Evolutionary conservation across 2,113 vertebrate genomes (phyloP).

Genomic region (Anser brachyrhynchus): DNA sequence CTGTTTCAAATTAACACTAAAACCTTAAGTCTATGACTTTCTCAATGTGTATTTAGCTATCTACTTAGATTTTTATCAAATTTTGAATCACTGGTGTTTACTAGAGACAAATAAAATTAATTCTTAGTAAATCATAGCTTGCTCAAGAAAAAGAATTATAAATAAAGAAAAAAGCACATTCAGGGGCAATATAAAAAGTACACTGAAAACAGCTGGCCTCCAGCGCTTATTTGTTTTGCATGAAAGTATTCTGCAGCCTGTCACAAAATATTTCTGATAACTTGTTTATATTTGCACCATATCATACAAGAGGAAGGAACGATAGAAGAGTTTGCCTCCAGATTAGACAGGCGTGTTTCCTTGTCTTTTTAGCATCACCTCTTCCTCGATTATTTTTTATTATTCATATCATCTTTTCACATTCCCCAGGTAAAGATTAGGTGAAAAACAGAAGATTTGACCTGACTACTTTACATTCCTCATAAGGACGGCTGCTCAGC

Average conservation of each 20-base stretch:
- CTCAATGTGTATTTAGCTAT: background rate
- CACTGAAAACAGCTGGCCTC: background rate
- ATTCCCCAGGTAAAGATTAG: background rate
- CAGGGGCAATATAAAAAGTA: background rate
- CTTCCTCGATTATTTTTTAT: background rate
- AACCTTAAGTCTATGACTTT: background rate
- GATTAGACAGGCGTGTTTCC: background rate
- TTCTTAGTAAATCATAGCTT: background rate
- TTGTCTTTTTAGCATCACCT: background rate
- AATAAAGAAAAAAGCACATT: background rate
- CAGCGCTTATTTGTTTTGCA: background rate
- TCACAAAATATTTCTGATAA: background rate
- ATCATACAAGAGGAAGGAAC: background rate
- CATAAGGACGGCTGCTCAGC: background rate
- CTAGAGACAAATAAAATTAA: background rate
- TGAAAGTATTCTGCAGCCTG: background rate
- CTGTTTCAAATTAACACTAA: background rate
- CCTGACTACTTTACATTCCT: background rate
- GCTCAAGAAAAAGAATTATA: background rate
- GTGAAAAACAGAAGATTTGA: background rate
- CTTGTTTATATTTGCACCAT: background rate
- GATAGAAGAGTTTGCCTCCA: background rate
- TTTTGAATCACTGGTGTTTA: conserved; percentile 16
- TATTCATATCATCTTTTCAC: background rate
- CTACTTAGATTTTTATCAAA: background rate